Evolutionary conservation across 1,140 invertebrate genomes (phyloP), one percentile per base, ranked within the genome.

Genomic region (Marisa cornuarietis): DNA sequence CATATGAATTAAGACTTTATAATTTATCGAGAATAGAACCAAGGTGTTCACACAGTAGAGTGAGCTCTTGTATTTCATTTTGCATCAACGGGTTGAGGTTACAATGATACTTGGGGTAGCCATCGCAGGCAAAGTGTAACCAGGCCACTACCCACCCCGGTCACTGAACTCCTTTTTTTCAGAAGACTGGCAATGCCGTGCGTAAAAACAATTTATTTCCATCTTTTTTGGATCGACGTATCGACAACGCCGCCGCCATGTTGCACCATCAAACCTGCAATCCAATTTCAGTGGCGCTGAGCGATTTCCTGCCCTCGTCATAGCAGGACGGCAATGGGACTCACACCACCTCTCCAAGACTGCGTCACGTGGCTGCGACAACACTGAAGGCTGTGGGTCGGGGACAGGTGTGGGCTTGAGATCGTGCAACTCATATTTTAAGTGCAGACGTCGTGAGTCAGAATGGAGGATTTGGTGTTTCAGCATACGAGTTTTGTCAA

Each of bases 161-260:
- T 68, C 65, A 22, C n/a, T 68, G 11, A 68, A 68, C 26, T 68
- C 13, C 22, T 68, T 68, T 68, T 9, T 68, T 31, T 9, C 26
- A 68, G 54, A 68, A 11, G 65, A 24, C 0, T 6, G 65, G 26
- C 11, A 13, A 11, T 0, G 4, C 26, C 65, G 22, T 11, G n/a
- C 3, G 22, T 13, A n/a, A n/a, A 11, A 11, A 11, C 65, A 11
- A 68, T 68, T 68, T 68, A 68, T 68, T 68, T 68, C 65, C 65
- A 68, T 68, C 65, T n/a, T 68, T 68, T 68, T 31, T 24, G 11
- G n/a, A 68, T 68, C 13, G 65, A 68, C 65, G 26, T 68, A 68
- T 68, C 22, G 65, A 68, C 65, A 68, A 11, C 14, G 26, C 13
- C n/a, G 65, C 65, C 65, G 65, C 65, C 65, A 68, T 31, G 22